These are phyloP conservation scores for Drosophila quinaria DNA, from an alignment of 2,888 invertebrate species.

Conservation along the genomic window DNA sequence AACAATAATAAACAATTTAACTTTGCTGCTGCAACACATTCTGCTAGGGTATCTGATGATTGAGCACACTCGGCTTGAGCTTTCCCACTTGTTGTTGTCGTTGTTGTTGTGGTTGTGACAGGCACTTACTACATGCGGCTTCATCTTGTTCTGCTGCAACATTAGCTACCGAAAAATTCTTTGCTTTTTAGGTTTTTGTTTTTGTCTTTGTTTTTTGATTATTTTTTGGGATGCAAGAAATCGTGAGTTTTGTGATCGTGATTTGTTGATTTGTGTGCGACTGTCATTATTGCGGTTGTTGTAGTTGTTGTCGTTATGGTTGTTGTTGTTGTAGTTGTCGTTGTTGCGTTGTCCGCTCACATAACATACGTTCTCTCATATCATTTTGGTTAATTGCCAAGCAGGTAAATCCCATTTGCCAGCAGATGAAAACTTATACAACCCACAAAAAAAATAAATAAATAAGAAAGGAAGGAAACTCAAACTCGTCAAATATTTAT, in stretches of 20 bases:
- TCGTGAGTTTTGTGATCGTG: slow-evolving; percentile 76
- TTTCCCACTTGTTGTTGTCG: slow-evolving; percentile 5
- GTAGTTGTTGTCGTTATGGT: slow-evolving; percentile 32
- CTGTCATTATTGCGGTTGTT: slow-evolving; percentile 66
- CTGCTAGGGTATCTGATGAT: neutral
- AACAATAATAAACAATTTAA: too few relatives aligned
- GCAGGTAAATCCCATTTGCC: slow-evolving; percentile 52
- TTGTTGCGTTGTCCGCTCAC: slow-evolving; percentile 20
- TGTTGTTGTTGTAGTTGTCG: slow-evolving; percentile 39
- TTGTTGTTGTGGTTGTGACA: neutral
- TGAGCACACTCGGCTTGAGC: neutral
- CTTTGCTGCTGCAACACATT: too few relatives aligned
- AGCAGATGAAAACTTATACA: slow-evolving; percentile 43
- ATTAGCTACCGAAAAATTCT: slow-evolving; percentile 18
- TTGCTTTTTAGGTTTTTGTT: slow-evolving; percentile 1
- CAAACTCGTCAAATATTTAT: slow-evolving; percentile 55
- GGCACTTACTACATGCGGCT: slow-evolving; percentile 31
- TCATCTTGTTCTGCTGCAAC: slow-evolving; percentile 37
- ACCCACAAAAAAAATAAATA: too few relatives aligned
- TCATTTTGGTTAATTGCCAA: slow-evolving; percentile 69
- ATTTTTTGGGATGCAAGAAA: slow-evolving; percentile 44
- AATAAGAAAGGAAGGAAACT: slow-evolving; percentile 24
- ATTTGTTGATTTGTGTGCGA: slow-evolving; percentile 74
- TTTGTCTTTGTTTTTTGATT: slow-evolving; percentile 18
- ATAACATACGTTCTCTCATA: slow-evolving; percentile 47